A percentile compares a stretch with the other conserved stretches of the same genome.
These are phyloP conservation scores for Drosophila bunnanda DNA, from an alignment of 2,888 invertebrate genomes.

Conservation along the genomic window DNA sequence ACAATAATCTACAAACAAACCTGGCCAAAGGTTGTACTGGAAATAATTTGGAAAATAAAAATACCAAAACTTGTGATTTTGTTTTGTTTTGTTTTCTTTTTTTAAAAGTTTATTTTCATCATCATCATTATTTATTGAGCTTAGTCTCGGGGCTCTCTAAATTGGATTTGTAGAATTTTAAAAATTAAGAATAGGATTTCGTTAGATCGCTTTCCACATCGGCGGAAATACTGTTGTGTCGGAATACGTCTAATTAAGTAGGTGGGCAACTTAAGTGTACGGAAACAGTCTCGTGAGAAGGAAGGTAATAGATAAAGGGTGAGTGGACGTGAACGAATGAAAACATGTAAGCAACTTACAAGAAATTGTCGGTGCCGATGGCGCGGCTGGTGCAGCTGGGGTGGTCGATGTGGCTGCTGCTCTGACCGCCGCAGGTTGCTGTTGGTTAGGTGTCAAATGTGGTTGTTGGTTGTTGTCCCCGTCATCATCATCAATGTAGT, in stretches of 20 bases:
- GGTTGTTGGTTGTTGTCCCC: conserved; percentile 51
- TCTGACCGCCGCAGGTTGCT: conserved; percentile 47
- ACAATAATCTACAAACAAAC: background rate
- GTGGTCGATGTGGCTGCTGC: conserved; percentile 49
- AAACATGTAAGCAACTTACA: conserved; percentile 81
- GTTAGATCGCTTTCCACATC: conserved; percentile 33
- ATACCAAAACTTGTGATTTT: conserved; percentile 42
- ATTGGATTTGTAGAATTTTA: conserved; percentile 9
- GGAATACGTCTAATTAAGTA: conserved; percentile 32
- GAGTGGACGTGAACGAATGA: conserved; percentile 38
- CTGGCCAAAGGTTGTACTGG: conserved; percentile 4
- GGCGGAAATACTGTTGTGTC: conserved; percentile 34
- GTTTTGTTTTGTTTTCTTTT: conserved; percentile 13
- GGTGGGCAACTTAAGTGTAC: conserved; percentile 30
- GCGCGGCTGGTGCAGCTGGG: conserved; percentile 60
- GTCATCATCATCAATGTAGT: conserved; percentile 70
- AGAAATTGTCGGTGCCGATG: conserved; percentile 84
- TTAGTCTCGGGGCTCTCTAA: conserved; percentile 33
- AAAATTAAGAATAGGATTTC: conserved; percentile 13
- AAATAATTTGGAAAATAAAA: conserved; percentile 48
- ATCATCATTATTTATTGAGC: conserved; percentile 25
- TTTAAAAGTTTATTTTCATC: conserved; percentile 40
- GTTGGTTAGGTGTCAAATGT: conserved; percentile 42
- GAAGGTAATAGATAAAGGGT: conserved; percentile 19
- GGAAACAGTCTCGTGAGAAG: conserved; percentile 60